These are phyloP conservation scores for Tympanuchus pallidicinctus DNA, from an alignment of 2,113 vertebrate genomes.

Conservation along the genomic window DNA sequence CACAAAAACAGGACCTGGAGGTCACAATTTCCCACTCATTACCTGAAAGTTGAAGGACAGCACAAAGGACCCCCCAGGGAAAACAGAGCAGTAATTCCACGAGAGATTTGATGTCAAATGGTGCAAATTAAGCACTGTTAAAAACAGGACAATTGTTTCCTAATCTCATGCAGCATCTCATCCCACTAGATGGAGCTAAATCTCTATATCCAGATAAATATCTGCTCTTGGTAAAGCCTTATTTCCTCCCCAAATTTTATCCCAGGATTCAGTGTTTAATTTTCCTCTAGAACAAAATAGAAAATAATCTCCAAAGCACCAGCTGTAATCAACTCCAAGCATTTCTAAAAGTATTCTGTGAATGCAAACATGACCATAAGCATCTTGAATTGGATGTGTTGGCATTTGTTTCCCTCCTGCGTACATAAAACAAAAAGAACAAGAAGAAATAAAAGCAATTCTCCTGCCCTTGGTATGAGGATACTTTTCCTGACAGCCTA, in stretches of 20 bases:
- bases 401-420: neutral
- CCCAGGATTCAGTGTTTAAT: neutral
- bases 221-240: neutral
- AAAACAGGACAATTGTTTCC: neutral
- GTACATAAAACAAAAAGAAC: neutral
- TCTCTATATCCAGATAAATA: neutral
- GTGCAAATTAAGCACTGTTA: neutral
- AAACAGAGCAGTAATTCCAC: neutral
- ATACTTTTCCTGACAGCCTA: neutral
- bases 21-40: neutral
- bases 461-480: neutral
- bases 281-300: neutral
- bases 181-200: constrained; percentile 75
- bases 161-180: neutral
- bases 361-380: neutral
- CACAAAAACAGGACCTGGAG: neutral
- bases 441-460: neutral
- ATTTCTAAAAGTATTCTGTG: neutral
- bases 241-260: neutral
- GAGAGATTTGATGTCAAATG: neutral
- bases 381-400: neutral
- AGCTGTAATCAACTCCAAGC: neutral
- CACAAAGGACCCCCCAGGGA: neutral
- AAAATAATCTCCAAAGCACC: neutral
- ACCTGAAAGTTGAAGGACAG: neutral